Base-by-base conservation (phyloP, 2,888 invertebrate species). In the Hirtodrosophila confusa region DNA sequence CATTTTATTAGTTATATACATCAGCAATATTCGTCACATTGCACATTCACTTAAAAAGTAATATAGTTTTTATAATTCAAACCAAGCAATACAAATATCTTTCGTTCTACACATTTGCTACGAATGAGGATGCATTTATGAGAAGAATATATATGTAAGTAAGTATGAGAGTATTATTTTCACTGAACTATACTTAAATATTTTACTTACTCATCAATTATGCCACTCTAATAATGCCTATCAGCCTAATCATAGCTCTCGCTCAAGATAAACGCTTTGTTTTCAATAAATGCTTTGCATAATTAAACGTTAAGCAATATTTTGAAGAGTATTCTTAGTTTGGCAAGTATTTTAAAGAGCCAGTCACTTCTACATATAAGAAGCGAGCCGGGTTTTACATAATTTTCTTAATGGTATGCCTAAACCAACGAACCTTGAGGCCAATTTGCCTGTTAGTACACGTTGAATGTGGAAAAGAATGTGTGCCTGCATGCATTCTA, bases 401-500 rank as follows among this genome's bases (percentile, higher is more conserved):
- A 58, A 62, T 65, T 63, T 51, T 71, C 60, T 56, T 71, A 82
- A 66, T 75, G 68, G 60, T 36, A 63, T 64, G 41, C 51, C 49
- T 39, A 51, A 11, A 35, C 43, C 51, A 51, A 40, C 69, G 70
- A 78, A 67, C 69, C 82, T 54, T 61, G 61, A 41, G 84, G 75
- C 76, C 69, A 78, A 63, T 80, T 84, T 68, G 64, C 60, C 48
- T 44, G 51, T 45, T 57, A 60, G 47, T 60, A 60, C 37, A 37
- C 51, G 37, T 23, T 10, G 74, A 67, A 56, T 61, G 75, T 40
- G 9, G 39, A 50, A 39, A 51, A 56, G 78, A 78, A 82, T 82
- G 63, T 69, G 73, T 47, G 77, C 77, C 49, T 64, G 75, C 70
- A 67, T 83, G 86, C 86, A 87, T 83, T 83, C 83, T 87, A 83